Base-by-base conservation (phyloP, 2,888 invertebrate species). In the Rhamnusium bicolor region DNA sequence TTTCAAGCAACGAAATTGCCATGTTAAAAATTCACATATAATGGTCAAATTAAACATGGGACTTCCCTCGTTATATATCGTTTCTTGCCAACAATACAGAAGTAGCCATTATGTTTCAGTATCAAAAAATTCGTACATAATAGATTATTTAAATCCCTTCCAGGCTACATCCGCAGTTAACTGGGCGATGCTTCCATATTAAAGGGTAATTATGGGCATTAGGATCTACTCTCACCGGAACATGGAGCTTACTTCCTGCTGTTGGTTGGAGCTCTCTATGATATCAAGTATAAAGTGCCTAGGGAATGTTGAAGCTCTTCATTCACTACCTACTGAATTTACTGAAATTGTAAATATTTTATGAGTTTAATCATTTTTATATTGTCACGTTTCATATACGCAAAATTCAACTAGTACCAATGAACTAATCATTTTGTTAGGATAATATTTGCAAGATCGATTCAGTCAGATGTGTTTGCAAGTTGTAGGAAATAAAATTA, bases 181-280 rank as follows among this genome's bases (percentile, higher is more conserved):
- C 74, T 74, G 77, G 75, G 79, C 73, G 79, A 80, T 82, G 80
- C 80, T 78, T 79, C 79, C 80, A 82, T 82, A 84, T 84, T 85
- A 84, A 83, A 84, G 82, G 79, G 82, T 84, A 84, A 85, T 85
- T 84, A 84, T 79, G 80, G 77, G 82, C 81, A 84, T 85, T 83
- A 84, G 77, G 76, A 77, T 76, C 76, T 77, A 73, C 81, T 81
- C 80, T 78, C 80, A 75, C 81, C 82, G 84, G 84, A 85, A 83
- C 81, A 78, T 72, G 75, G 74, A 78, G 81, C 46, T 54, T 56
- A 67, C 67, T 67, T 67, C 67, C 67, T 67, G 67, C 67, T 40
- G 40, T 24, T 56, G 56, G 54, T 56, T 56, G 27, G 51, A 56
- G 67, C 56, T 56, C 67, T 56, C 56, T 56, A 67, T 51, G 56